These are phyloP conservation scores for Sminthurinus aureus DNA, from an alignment of 2,888 invertebrate genomes.

Conservation along the genomic window DNA sequence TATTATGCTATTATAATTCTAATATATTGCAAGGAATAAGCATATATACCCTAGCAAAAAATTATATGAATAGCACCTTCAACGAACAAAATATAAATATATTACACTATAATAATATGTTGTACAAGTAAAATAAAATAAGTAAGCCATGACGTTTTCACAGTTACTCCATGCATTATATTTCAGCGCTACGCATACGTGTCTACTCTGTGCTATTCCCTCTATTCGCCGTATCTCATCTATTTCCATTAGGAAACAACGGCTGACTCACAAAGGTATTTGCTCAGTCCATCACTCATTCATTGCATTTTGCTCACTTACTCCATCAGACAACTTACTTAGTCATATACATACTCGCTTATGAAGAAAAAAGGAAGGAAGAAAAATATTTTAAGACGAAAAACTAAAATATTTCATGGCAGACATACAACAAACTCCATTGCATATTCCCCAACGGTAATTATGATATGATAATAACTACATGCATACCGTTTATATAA, in stretches of 20 bases:
- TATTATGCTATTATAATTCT: neutral
- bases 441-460: conserved; percentile 18
- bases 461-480: conserved; percentile 7
- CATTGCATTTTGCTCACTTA: neutral
- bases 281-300: neutral
- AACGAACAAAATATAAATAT: neutral
- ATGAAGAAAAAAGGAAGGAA: neutral
- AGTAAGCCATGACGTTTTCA: conserved; percentile 16
- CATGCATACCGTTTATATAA: neutral
- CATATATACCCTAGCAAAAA: neutral
- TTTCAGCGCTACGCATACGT: neutral
- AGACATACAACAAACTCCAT: neutral
- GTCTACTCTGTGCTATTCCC: neutral
- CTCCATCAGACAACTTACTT: conserved; percentile 3
- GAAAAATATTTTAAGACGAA: conserved; percentile 24
- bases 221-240: neutral
- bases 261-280: neutral
- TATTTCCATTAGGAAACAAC: conserved; percentile 19
- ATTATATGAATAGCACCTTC: neutral
- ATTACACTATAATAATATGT: neutral
- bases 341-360: neutral
- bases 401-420: neutral
- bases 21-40: neutral
- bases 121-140: conserved; percentile 14
- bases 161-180: neutral